Conservation (phyloP, 2,888 invertebrate species). For the Hymenopus coronatus region DNA sequence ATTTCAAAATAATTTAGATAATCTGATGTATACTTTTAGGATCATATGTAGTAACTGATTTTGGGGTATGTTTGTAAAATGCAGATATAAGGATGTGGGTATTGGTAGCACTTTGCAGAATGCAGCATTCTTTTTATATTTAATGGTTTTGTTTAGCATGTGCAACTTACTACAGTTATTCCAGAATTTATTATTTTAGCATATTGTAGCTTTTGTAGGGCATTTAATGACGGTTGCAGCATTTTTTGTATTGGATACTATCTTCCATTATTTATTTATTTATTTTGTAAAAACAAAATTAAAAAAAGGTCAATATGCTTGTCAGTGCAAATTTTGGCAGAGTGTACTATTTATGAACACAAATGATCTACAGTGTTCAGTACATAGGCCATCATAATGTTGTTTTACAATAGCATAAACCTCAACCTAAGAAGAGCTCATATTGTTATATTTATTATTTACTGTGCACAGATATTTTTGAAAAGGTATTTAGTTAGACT, state of each 20-base stretch:
- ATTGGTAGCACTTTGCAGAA: not conserved
- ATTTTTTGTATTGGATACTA: not conserved
- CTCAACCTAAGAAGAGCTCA: no score
- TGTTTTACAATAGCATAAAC: not conserved
- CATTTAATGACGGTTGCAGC: no score
- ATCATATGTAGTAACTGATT: not conserved
- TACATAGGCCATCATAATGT: not conserved
- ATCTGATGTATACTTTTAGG: not conserved
- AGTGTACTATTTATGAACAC: not conserved
- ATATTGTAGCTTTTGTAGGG: no score
- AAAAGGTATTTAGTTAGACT: not conserved
- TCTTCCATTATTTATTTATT: not conserved
- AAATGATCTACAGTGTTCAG: not conserved
- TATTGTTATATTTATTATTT: no score
- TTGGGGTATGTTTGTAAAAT: not conserved
- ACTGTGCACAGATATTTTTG: no score
- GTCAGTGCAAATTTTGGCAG: not conserved
- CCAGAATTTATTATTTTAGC: not conserved
- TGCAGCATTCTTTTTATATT: not conserved
- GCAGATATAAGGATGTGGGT: not conserved
- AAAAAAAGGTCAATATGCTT: not conserved
- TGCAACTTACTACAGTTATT: not conserved
- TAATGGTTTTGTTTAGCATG: not conserved
- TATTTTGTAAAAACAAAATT: not conserved
- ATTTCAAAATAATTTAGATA: not conserved